Evolutionary conservation across 2,113 vertebrate species (phyloP).

Genomic region (Mus pahari): DNA sequence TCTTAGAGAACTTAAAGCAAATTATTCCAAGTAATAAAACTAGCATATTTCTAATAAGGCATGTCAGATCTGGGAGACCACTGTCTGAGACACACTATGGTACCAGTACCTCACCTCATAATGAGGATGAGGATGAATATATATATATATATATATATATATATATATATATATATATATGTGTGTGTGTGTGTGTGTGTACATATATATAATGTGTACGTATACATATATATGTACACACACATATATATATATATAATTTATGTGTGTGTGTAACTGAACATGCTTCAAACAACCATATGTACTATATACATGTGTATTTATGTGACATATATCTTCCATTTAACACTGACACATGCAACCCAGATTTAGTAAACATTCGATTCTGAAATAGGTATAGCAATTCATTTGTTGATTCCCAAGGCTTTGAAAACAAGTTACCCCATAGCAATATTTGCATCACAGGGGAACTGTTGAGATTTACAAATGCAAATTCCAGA

Average conservation of each 20-base stretch:
- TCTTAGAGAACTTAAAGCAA: neutral
- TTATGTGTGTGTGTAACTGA: neutral
- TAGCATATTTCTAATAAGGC: neutral
- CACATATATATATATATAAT: too few relatives aligned
- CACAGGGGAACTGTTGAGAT: neutral
- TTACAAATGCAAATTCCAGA: slow-evolving; percentile 23
- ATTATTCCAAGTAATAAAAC: neutral
- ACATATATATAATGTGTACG: too few relatives aligned
- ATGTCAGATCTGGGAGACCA: neutral
- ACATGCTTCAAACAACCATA: neutral
- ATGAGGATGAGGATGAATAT: neutral
- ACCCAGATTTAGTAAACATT: neutral
- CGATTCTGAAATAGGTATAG: neutral
- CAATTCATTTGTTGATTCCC: slow-evolving; percentile 4
- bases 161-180: too few relatives aligned
- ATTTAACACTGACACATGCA: neutral
- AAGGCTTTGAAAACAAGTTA: neutral
- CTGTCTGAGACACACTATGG: neutral
- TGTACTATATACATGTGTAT: neutral
- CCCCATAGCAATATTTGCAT: neutral
- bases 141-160: too few relatives aligned
- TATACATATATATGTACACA: too few relatives aligned
- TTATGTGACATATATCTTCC: neutral
- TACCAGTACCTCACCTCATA: neutral
- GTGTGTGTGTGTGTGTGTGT: too few relatives aligned